Base-by-base conservation (phyloP, 2,888 invertebrate genomes). In the Euzophera pinguis region DNA sequence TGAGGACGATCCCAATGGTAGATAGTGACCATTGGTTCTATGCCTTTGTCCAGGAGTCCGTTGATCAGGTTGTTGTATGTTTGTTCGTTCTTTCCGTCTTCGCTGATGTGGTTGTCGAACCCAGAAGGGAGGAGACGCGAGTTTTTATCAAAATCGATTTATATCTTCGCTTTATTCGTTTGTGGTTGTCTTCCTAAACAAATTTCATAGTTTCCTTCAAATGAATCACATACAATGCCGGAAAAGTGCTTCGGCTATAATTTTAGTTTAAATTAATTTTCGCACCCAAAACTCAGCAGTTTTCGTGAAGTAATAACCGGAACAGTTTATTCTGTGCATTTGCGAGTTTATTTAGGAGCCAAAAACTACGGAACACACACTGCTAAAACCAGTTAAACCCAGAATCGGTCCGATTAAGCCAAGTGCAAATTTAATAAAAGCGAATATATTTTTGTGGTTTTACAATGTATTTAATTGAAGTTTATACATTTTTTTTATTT, bases 41-140 rank as follows among this genome's bases (percentile, higher is more conserved):
- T 93, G 7, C 89, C 91, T 35, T 91, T 88, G 13, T 69, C 81
- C 14, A 93, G 61, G 9, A 95, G 81, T 45, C 91, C 93, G 67
- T 95, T 84, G 35, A 96, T 93, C 35, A 96, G 72, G 48, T 92
- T 84, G 62, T 92, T 93, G 76, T 96, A 96, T n/a, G n/a, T n/a
- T n/a, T n/a, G n/a, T 76, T 95, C 94, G 10, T 88, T 75, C 7
- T 94, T 83, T 9, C 94, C 96, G 1, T 91, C 90, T 47, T 89
- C 78, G 70, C 93, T 96, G 9, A 94, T 77, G 5, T 84, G 66
- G 59, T 92, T 90, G 29, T 85, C 71, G 53, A 90, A 87, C 7
- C 93, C 94, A 3, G 81, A 89, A 0, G 95, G 94, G 54, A 95
- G 77, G 16, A 95, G 85, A 17, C 95, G 81, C 0, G 93, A n/a